Conservation (phyloP, 1,140 invertebrate species). For the Arctopsyche grandis region DNA sequence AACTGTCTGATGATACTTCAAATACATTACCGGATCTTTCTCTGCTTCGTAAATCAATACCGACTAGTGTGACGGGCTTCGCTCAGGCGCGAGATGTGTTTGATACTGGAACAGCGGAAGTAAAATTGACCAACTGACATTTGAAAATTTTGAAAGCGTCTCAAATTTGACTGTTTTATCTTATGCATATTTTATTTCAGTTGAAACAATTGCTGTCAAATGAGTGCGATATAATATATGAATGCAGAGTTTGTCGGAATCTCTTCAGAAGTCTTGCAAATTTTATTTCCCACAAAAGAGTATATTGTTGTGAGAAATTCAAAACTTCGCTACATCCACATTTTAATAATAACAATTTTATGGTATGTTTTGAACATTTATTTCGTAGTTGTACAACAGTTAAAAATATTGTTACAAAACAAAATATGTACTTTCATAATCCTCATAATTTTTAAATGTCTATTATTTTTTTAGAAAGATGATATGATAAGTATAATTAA, state of each 20-base stretch:
- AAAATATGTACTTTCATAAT: no score
- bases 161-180: no score
- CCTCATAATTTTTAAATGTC: no score
- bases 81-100: conserved; percentile 70
- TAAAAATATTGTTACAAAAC: not conserved
- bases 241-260: conserved; percentile 86
- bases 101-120: conserved; percentile 72
- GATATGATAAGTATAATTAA: conserved; percentile 62
- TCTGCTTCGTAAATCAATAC: conserved; percentile 71
- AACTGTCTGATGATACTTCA: conserved; percentile 33
- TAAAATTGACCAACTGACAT: conserved; percentile 50
- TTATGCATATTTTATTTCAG: conserved; percentile 65
- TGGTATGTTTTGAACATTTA: conserved; percentile 62
- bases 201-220: conserved; percentile 75
- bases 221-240: conserved; percentile 86
- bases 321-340: conserved; percentile 61
- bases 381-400: not conserved
- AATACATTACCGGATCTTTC: conserved; percentile 66
- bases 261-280: conserved; percentile 85
- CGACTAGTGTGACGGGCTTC: conserved; percentile 70
- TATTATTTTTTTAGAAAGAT: conserved; percentile 56
- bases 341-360: conserved; percentile 62
- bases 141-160: not conserved
- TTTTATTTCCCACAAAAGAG: conserved; percentile 85
- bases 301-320: conserved; percentile 75